Evolutionary conservation across 2,888 invertebrate genomes (phyloP).

Genomic region (Encarsia formosa): DNA sequence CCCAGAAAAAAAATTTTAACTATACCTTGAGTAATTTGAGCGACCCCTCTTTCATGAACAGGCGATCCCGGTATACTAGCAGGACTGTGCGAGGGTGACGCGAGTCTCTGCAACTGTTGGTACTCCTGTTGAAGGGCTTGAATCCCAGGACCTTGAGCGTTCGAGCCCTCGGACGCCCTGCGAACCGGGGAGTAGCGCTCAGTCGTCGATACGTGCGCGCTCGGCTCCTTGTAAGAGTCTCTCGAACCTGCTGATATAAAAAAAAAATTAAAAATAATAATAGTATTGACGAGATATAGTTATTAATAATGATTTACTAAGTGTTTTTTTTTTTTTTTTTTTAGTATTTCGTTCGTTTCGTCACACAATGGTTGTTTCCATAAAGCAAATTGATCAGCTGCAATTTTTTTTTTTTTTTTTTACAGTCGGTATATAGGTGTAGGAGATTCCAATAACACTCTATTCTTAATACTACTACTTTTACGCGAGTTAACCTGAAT

Average conservation of each 20-base stretch:
- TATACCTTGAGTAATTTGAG: constrained; percentile 59
- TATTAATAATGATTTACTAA: too few relatives aligned
- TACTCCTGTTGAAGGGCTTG: constrained; percentile 73
- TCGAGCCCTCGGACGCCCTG: constrained; percentile 78
- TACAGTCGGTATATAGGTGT: background rate
- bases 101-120: constrained; percentile 68
- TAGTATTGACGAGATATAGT: too few relatives aligned
- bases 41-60: constrained; percentile 51
- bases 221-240: constrained; percentile 59
- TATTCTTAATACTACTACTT: too few relatives aligned
- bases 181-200: constrained; percentile 89
- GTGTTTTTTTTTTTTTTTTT: background rate
- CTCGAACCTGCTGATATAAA: constrained; percentile 50
- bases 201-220: constrained; percentile 55
- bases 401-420: background rate
- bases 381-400: too few relatives aligned
- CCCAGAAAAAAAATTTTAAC: background rate
- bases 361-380: too few relatives aligned
- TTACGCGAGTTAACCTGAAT: too few relatives aligned
- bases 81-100: constrained; percentile 49
- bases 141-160: constrained; percentile 57
- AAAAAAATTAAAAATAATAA: too few relatives aligned
- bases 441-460: too few relatives aligned
- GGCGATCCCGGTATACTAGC: constrained; percentile 50
- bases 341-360: too few relatives aligned